Percentiles rank a stretch among this genome's conserved stretches.
Conservation (phyloP, 2,797 vertebrate species). For the Micropoecilia bifurca region DNA sequence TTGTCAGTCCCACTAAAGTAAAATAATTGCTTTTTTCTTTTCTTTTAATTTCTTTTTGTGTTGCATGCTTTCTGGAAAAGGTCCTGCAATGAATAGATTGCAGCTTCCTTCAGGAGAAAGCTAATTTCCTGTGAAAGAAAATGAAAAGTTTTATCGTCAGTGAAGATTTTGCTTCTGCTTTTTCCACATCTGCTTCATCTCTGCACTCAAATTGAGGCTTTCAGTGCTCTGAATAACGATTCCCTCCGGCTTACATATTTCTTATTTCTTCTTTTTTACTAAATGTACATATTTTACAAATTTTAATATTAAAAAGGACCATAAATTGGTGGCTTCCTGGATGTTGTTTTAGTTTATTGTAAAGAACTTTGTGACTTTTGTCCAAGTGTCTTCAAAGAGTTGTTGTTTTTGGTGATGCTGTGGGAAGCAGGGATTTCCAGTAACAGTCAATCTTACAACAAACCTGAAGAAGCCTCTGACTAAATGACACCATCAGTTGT, state of each 20-base stretch:
- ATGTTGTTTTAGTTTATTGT: background rate
- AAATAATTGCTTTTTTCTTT: constrained; percentile 2
- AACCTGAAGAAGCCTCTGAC: background rate
- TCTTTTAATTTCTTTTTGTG: background rate
- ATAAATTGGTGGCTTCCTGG: background rate
- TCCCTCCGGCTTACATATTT: background rate
- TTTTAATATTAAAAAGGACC: background rate
- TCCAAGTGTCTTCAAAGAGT: background rate
- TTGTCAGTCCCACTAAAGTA: background rate
- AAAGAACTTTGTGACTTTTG: background rate
- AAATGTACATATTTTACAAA: background rate
- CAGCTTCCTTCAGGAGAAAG: constrained; percentile 2
- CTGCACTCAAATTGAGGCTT: background rate
- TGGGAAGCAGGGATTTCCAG: background rate
- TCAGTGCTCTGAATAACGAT: background rate
- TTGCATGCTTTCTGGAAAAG: background rate
- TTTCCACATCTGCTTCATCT: background rate
- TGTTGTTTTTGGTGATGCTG: background rate
- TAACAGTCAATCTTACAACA: background rate
- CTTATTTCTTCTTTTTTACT: background rate
- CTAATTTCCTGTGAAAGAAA: constrained; percentile 1
- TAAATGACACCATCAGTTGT: background rate
- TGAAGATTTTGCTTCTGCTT: background rate
- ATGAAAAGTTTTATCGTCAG: background rate
- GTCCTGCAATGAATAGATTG: background rate